A percentile compares a stretch with the other conserved stretches of the same genome.
These are phyloP conservation scores for Coracias cyanogaster DNA, from an alignment of 2,797 vertebrate species.

Conservation along the genomic window DNA sequence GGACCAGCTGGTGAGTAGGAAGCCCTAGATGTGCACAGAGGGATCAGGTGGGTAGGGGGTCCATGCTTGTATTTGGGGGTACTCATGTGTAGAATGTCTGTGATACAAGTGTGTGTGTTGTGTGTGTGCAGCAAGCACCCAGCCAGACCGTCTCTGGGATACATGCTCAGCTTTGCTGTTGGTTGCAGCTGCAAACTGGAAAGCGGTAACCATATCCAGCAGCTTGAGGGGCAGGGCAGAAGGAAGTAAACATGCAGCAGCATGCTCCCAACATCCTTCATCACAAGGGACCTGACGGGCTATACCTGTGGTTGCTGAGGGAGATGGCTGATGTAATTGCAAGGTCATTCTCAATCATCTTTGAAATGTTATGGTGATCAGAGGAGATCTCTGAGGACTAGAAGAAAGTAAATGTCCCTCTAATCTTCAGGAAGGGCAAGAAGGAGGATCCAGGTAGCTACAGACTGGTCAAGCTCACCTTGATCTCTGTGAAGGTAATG, in stretches of 20 bases:
- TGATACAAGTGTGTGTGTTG: background rate
- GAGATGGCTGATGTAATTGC: background rate
- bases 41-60: fast-evolving
- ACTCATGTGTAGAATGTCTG: background rate
- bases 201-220: background rate
- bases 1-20: background rate
- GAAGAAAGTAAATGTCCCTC: background rate
- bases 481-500: background rate
- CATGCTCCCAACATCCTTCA: background rate
- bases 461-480: background rate
- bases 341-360: background rate
- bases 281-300: background rate
- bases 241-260: background rate
- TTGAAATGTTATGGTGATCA: background rate
- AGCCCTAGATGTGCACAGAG: background rate
- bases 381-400: background rate
- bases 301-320: background rate
- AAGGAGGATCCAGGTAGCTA: background rate
- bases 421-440: background rate
- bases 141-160: background rate
- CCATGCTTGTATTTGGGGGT: background rate
- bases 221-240: background rate
- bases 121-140: fast-evolving
- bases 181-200: background rate
- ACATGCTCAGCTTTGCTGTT: background rate